Evolutionary conservation across 2,113 vertebrate species (phyloP).

Genomic region (Austrofundulus limnaeus): DNA sequence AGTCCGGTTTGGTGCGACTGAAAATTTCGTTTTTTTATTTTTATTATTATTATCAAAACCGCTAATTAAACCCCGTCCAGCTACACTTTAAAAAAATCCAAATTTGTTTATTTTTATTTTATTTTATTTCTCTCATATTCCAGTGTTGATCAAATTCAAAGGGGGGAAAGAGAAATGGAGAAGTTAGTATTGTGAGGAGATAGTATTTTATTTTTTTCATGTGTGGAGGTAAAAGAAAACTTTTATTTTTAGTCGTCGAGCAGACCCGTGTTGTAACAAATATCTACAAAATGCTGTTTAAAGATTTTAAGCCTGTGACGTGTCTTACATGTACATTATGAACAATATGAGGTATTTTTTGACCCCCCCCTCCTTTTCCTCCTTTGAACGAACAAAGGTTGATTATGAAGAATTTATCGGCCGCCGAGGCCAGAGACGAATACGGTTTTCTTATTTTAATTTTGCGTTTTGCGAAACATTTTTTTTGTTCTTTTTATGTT

Average conservation of each 20-base stretch:
- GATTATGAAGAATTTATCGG: constrained; percentile 18
- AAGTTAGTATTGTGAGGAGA: background rate
- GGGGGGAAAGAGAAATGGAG: background rate
- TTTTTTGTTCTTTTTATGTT: constrained; percentile 46
- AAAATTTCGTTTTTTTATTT: too few species aligned
- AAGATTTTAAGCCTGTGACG: constrained; percentile 30
- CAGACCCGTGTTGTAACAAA: too few species aligned
- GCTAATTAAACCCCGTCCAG: background rate
- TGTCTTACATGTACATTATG: constrained; percentile 40
- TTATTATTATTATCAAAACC: too few species aligned
- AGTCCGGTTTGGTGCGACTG: too few species aligned
- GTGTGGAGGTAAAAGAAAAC: background rate
- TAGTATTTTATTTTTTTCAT: background rate
- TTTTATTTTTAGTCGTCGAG: background rate
- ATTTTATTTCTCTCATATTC: background rate
- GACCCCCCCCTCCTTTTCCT: background rate
- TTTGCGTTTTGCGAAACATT: constrained; percentile 18
- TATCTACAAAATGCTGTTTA: constrained; percentile 22
- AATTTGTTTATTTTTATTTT: too few species aligned
- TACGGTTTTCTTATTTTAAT: constrained; percentile 7
- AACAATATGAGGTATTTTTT: constrained; percentile 28
- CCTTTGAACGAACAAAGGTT: constrained; percentile 36
- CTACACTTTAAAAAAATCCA: too few species aligned
- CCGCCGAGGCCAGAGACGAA: background rate
- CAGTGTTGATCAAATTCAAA: background rate